These are phyloP conservation scores for Capricornis sumatraensis DNA, from an alignment of 2,113 vertebrate species.

Conservation along the genomic window DNA sequence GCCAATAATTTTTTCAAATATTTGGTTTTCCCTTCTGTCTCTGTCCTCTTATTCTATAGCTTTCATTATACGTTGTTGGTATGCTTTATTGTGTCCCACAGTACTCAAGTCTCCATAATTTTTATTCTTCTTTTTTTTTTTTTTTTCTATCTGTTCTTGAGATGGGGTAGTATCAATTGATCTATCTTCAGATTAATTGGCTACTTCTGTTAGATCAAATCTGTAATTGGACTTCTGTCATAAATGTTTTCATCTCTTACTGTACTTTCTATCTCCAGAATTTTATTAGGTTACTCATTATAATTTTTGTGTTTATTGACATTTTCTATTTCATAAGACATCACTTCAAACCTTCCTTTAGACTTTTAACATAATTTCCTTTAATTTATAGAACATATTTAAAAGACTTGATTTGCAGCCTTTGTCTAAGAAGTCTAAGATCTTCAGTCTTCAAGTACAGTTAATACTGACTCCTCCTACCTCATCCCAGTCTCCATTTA, in stretches of 20 bases:
- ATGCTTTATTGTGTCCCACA: neutral
- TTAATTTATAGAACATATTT: neutral
- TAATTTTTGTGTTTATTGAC: neutral
- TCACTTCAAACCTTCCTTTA: neutral
- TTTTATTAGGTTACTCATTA: neutral
- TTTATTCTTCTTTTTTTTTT: neutral
- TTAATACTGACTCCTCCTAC: neutral
- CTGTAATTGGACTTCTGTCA: neutral
- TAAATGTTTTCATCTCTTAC: neutral
- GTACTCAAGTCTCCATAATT: neutral
- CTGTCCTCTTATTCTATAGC: neutral
- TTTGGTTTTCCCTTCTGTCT: neutral
- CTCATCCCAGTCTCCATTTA: neutral
- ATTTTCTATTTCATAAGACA: neutral
- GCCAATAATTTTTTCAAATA: neutral
- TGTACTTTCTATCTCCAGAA: neutral
- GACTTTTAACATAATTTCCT: neutral
- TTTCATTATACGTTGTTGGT: neutral
- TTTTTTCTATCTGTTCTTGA: neutral
- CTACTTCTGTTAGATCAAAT: neutral
- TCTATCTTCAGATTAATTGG: neutral
- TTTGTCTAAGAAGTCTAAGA: neutral
- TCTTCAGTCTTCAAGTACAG: neutral
- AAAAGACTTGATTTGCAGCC: neutral
- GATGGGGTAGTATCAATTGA: neutral